Conservation (phyloP, 2,113 vertebrate species). For the Phrynosoma platyrhinos region DNA sequence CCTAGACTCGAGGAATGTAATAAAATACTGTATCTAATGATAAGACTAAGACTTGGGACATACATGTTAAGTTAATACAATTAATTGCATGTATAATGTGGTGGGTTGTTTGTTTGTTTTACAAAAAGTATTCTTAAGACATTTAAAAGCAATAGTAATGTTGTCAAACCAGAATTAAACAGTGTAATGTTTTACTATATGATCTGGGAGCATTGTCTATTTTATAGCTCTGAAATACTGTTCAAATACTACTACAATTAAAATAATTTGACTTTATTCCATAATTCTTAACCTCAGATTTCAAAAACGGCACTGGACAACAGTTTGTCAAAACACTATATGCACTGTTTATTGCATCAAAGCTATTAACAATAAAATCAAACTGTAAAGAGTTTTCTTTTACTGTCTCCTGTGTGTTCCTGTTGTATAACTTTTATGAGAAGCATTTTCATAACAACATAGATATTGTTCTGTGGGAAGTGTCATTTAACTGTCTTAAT, state of each 20-base stretch:
- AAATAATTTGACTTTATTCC: slow-evolving; percentile 43
- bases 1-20: neutral
- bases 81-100: neutral
- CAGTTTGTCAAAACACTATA: fast-evolving
- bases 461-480: neutral
- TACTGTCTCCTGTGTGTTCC: neutral
- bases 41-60: neutral
- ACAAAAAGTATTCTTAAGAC: neutral
- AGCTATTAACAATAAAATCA: slow-evolving; percentile 27
- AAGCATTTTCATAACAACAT: slow-evolving; percentile 7
- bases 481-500: neutral
- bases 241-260: neutral
- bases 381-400: neutral
- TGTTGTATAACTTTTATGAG: slow-evolving; percentile 19
- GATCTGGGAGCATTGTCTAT: slow-evolving; percentile 42
- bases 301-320: neutral
- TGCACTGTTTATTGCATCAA: slow-evolving; percentile 5
- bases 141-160: neutral
- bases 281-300: slow-evolving; percentile 37
- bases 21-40: neutral
- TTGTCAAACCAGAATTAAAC: slow-evolving; percentile 13
- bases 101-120: too few species aligned
- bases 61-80: neutral
- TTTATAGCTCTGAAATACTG: neutral
- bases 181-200: slow-evolving; percentile 33